These are phyloP conservation scores for Acrobasis suavella DNA, from an alignment of 2,888 invertebrate species.

Conservation along the genomic window DNA sequence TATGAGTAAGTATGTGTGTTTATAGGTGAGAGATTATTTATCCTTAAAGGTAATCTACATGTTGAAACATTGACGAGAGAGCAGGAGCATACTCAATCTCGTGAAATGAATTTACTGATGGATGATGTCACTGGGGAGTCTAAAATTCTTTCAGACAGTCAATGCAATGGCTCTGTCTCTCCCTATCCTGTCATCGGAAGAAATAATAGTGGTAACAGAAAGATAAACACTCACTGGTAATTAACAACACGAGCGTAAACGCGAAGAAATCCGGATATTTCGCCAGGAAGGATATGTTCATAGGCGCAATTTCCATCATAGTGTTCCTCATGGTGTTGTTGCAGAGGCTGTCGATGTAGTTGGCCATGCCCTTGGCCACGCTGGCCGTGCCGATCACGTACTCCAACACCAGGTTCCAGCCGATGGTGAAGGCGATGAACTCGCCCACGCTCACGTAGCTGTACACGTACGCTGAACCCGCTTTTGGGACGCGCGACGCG, in stretches of 20 bases:
- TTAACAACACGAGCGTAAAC: conserved; percentile 85
- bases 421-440: conserved; percentile 94
- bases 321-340: conserved; percentile 86
- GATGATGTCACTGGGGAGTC: no score
- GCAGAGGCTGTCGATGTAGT: conserved; percentile 88
- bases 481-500: conserved; percentile 92
- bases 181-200: no score
- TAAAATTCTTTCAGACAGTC: no score
- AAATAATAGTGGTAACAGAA: no score
- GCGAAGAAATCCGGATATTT: conserved; percentile 91
- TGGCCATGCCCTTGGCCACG: conserved; percentile 89
- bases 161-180: no score
- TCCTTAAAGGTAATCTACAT: no score
- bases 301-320: conserved; percentile 85
- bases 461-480: conserved; percentile 96
- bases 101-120: no score
- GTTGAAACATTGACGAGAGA: no score
- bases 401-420: conserved; percentile 96
- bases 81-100: no score
- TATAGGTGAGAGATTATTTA: no score
- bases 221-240: conserved; percentile 82
- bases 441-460: conserved; percentile 96
- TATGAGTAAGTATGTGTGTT: no score
- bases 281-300: conserved; percentile 84
- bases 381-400: conserved; percentile 93